A percentile compares a stretch with the other conserved stretches of the same genome.
phyloP scores from a whole-genome alignment of 2,797 vertebrate genomes.

The Typhlichthys eigenmanni region DNA sequence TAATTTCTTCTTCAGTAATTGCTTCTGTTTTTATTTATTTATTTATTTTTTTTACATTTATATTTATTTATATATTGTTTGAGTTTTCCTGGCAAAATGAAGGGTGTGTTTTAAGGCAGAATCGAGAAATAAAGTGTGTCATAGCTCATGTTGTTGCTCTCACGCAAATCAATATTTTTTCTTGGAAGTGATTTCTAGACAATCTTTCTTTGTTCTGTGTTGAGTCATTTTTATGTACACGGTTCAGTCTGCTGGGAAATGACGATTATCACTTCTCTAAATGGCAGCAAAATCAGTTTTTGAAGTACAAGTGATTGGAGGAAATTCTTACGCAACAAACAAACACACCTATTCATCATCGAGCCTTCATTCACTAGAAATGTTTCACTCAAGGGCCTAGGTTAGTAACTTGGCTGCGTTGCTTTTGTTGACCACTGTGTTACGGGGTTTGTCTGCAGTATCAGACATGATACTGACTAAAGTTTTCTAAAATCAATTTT shows the following conservation, averaged over 20 bases:
- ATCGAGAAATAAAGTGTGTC: slow-evolving; percentile 25
- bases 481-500: background rate
- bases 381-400: background rate
- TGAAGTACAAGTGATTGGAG: slow-evolving; percentile 4
- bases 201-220: slow-evolving; percentile 19
- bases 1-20: slow-evolving; percentile 2
- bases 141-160: background rate
- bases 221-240: slow-evolving; percentile 38
- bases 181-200: background rate
- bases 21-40: slow-evolving; percentile 4
- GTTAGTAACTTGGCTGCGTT: background rate
- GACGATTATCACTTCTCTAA: slow-evolving; percentile 14
- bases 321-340: slow-evolving; percentile 14
- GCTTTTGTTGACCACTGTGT: slow-evolving; percentile 18
- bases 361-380: slow-evolving; percentile 19
- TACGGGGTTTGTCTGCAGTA: slow-evolving; percentile 34
- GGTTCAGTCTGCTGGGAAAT: slow-evolving; percentile 19
- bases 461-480: background rate
- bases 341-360: slow-evolving; percentile 3
- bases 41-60: slow-evolving; percentile 18
- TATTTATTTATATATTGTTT: slow-evolving; percentile 9
- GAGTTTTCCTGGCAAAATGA: slow-evolving; percentile 1
- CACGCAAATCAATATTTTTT: background rate
- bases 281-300: slow-evolving; percentile 41
- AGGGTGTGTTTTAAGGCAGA: slow-evolving; percentile 45